Conservation (phyloP, 2,797 vertebrate species). For the Leptoclinus maculatus region DNA sequence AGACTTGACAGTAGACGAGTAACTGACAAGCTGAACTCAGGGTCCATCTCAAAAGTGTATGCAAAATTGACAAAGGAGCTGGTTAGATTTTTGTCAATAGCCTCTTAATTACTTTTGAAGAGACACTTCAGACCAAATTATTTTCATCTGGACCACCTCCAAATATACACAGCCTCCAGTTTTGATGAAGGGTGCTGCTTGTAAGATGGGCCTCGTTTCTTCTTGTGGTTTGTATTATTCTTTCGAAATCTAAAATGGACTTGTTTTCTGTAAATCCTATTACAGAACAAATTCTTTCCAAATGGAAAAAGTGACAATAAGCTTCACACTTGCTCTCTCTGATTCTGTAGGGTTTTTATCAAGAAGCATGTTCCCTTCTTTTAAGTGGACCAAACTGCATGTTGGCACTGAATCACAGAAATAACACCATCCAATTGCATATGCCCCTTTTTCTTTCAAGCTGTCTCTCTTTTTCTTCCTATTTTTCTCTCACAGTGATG, state of each 20-base stretch:
- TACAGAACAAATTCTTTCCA: neutral
- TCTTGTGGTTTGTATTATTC: neutral
- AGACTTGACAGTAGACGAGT: neutral
- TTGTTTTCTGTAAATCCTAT: neutral
- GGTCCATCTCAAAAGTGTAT: neutral
- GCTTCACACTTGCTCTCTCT: neutral
- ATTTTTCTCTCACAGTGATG: neutral
- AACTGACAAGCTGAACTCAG: slow-evolving; percentile 3
- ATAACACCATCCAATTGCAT: slow-evolving; percentile 27
- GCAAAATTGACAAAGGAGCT: neutral
- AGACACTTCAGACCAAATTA: neutral
- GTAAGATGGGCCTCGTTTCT: neutral
- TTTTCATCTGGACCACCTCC: neutral
- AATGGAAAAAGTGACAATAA: neutral
- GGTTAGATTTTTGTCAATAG: neutral
- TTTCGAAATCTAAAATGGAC: neutral
- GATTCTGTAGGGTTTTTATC: neutral
- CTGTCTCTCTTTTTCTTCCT: neutral
- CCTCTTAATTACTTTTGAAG: neutral
- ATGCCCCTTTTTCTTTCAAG: neutral
- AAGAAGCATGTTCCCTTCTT: neutral
- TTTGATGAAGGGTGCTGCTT: neutral
- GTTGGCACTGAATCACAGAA: neutral
- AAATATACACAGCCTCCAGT: neutral
- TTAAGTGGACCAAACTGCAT: slow-evolving; percentile 8